Evolutionary conservation across 2,888 invertebrate genomes (phyloP).

Genomic region (Caenorhabditis doughertyi): DNA sequence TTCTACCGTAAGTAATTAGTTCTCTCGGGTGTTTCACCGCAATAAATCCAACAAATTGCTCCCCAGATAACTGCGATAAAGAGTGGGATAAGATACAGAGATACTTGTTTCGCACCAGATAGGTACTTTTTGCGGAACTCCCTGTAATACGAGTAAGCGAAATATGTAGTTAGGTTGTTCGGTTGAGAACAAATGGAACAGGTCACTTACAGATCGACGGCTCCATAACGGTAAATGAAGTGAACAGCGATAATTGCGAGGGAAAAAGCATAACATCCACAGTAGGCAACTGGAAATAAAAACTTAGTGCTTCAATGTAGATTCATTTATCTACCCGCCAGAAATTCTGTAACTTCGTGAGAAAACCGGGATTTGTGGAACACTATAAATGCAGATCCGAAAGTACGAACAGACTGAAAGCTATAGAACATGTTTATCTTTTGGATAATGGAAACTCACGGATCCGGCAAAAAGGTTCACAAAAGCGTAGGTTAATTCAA

Average conservation of each 20-base stretch:
- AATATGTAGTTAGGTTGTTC: too few species aligned
- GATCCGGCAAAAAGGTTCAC: slow-evolving; percentile 19
- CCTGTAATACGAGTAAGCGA: background rate
- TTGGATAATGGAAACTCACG: background rate
- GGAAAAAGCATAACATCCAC: slow-evolving; percentile 31
- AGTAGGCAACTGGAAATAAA: slow-evolving; percentile 25
- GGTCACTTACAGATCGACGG: slow-evolving; percentile 18
- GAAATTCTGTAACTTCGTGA: background rate
- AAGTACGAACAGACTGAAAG: slow-evolving; percentile 29
- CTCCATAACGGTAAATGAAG: slow-evolving; percentile 43
- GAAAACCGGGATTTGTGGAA: background rate
- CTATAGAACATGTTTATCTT: background rate
- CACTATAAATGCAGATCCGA: slow-evolving; percentile 31
- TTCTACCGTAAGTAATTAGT: slow-evolving; percentile 14
- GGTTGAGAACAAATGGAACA: too few species aligned
- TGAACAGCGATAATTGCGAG: slow-evolving; percentile 30
- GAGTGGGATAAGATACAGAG: slow-evolving; percentile 14
- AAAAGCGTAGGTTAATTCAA: slow-evolving; percentile 28
- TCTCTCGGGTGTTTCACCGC: slow-evolving; percentile 15
- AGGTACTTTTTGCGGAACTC: slow-evolving; percentile 12
- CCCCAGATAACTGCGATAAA: slow-evolving; percentile 16
- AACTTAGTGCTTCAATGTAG: background rate
- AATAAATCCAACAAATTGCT: slow-evolving; percentile 1
- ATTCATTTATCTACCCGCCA: background rate
- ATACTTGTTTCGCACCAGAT: background rate